Evolutionary conservation across 2,888 invertebrate species (phyloP).

Genomic region (Craniophora ligustri): DNA sequence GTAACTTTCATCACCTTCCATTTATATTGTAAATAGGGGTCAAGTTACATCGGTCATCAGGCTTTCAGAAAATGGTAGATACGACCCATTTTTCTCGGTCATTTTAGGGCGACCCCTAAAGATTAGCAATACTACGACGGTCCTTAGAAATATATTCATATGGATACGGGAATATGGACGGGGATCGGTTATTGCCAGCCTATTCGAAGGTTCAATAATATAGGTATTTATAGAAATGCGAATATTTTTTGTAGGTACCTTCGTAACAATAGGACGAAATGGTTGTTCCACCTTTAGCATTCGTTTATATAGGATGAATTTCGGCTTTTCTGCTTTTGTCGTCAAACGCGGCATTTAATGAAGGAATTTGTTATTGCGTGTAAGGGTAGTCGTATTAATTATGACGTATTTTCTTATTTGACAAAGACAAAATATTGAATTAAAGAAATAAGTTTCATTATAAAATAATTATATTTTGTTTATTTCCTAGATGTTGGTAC

Average conservation of each 20-base stretch:
- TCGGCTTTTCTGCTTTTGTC: conserved; percentile 29
- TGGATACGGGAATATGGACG: conserved; percentile 66
- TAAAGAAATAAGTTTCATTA: too few relatives aligned
- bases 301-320: conserved; percentile 25
- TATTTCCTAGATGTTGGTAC: too few relatives aligned
- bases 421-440: too few relatives aligned
- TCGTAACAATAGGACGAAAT: conserved; percentile 42
- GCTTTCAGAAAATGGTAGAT: conserved; percentile 73
- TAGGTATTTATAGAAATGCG: conserved; percentile 50
- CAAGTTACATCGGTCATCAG: conserved; percentile 55
- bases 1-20: conserved; percentile 50
- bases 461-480: too few relatives aligned
- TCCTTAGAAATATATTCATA: conserved; percentile 72
- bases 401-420: not conserved
- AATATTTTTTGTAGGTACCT: conserved; percentile 48
- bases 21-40: conserved; percentile 24
- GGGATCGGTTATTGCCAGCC: conserved; percentile 66
- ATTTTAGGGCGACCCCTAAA: conserved; percentile 71
- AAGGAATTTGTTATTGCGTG: conserved; percentile 14
- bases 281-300: conserved; percentile 15
- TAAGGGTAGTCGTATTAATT: conserved; percentile 30
- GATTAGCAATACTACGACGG: conserved; percentile 72
- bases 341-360: conserved; percentile 14
- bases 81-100: conserved; percentile 75
- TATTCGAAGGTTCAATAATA: conserved; percentile 59